Conservation (phyloP, 2,113 vertebrate species). For the Mesembrinibis cayennensis region DNA sequence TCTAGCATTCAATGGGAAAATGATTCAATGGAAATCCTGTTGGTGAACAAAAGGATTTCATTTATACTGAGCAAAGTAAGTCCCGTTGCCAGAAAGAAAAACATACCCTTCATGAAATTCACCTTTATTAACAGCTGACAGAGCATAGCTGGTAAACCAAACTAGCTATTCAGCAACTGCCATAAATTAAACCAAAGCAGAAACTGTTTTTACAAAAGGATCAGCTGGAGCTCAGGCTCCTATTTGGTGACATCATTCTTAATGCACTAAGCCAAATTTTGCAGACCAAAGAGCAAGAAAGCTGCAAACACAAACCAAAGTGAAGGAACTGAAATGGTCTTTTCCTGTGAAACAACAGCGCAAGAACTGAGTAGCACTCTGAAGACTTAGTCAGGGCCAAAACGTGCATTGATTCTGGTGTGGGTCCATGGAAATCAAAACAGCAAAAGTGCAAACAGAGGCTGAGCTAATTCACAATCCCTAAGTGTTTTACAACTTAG, state of each 20-base stretch:
- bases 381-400: neutral
- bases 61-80: neutral
- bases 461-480: neutral
- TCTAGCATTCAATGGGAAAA: neutral
- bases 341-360: neutral
- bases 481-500: neutral
- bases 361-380: neutral
- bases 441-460: neutral
- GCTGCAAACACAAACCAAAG: constrained; percentile 1
- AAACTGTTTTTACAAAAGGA: constrained; percentile 24
- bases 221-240: neutral
- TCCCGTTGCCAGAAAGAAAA: neutral
- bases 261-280: neutral
- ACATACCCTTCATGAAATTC: constrained; percentile 4
- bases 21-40: neutral
- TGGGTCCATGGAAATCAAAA: neutral
- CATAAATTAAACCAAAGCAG: constrained; percentile 21
- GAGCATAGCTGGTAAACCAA: constrained; percentile 6
- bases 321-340: neutral
- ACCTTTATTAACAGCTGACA: constrained; percentile 18
- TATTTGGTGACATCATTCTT: constrained; percentile 14
- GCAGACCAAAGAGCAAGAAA: constrained; percentile 11
- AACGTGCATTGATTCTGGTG: neutral
- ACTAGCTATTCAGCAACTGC: neutral
- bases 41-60: neutral